These are phyloP conservation scores for Hymenochirus boettgeri DNA, from an alignment of 2,113 vertebrate species.

Conservation along the genomic window DNA sequence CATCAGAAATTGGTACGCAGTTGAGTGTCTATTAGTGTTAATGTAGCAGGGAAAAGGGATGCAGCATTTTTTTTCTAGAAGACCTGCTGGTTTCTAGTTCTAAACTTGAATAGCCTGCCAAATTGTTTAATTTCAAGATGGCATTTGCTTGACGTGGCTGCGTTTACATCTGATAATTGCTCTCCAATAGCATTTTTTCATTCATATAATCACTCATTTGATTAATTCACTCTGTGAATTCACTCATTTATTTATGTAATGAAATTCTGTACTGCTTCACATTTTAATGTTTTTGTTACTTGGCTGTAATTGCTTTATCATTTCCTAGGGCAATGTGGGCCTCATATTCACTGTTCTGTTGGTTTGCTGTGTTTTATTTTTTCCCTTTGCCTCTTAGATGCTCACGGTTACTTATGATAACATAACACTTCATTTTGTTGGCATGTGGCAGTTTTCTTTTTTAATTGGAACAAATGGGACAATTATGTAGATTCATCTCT, in stretches of 20 bases:
- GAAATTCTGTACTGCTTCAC: slow-evolving; percentile 37
- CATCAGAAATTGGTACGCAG: slow-evolving; percentile 12
- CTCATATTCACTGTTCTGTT: slow-evolving; percentile 25
- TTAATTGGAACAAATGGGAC: slow-evolving; percentile 91
- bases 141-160: slow-evolving; percentile 68
- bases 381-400: slow-evolving; percentile 28
- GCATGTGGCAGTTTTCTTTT: slow-evolving; percentile 78
- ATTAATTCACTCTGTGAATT: slow-evolving; percentile 72
- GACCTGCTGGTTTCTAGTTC: slow-evolving; percentile 40
- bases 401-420: slow-evolving; percentile 50
- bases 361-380: slow-evolving; percentile 32
- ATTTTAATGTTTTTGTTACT: neutral
- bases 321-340: slow-evolving; percentile 20
- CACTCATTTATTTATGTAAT: slow-evolving; percentile 52
- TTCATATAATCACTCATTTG: slow-evolving; percentile 70
- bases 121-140: slow-evolving; percentile 63
- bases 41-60: slow-evolving; percentile 16
- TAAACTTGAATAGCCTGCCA: slow-evolving; percentile 50
- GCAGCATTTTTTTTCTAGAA: slow-evolving; percentile 31
- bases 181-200: slow-evolving; percentile 75
- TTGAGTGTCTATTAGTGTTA: slow-evolving; percentile 31
- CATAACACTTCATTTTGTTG: slow-evolving; percentile 62
- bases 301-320: slow-evolving; percentile 37
- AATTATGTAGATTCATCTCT: slow-evolving; percentile 88
- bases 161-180: slow-evolving; percentile 78